Conservation (phyloP, 1,140 invertebrate species). For the Pogonus chalceus region DNA sequence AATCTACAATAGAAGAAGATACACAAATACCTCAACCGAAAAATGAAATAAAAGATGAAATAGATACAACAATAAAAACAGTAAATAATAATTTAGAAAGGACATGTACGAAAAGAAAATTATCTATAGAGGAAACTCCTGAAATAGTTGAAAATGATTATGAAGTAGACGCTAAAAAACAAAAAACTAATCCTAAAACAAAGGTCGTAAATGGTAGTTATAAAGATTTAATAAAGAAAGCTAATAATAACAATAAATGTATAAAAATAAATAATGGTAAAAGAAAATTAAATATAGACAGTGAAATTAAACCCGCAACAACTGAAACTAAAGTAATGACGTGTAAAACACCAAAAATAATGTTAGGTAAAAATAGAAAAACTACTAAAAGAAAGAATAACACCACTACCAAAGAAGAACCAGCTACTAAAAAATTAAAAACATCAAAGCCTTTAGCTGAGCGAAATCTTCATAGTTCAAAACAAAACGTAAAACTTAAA, state of each 20-base stretch:
- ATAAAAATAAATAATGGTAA: slow-evolving; percentile 36
- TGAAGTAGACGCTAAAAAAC: slow-evolving; percentile 17
- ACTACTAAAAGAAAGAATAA: slow-evolving; percentile 30
- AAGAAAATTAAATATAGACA: slow-evolving; percentile 32
- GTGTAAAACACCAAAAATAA: slow-evolving; percentile 11
- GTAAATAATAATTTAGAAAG: background rate
- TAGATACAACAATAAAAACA: background rate
- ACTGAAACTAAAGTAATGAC: slow-evolving; percentile 9
- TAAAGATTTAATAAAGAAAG: slow-evolving; percentile 36
- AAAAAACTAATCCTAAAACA: slow-evolving; percentile 18
- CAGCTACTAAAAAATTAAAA: slow-evolving; percentile 11
- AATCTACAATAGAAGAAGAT: background rate
- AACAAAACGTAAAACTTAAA: slow-evolving; percentile 20
- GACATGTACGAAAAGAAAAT: slow-evolving; percentile 26
- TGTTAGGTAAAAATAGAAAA: slow-evolving; percentile 15
- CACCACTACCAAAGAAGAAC: slow-evolving; percentile 30
- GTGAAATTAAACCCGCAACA: background rate
- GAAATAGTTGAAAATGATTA: background rate
- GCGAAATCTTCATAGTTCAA: slow-evolving; percentile 20
- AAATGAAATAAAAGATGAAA: background rate
- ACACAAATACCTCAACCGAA: background rate
- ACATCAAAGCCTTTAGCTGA: slow-evolving; percentile 21
- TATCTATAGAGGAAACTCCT: slow-evolving; percentile 20
- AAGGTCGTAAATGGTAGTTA: slow-evolving; percentile 28
- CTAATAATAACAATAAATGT: slow-evolving; percentile 20